These are phyloP conservation scores for Oscheius sp. DNA, from an alignment of 1,140 invertebrate species.

Conservation along the genomic window DNA sequence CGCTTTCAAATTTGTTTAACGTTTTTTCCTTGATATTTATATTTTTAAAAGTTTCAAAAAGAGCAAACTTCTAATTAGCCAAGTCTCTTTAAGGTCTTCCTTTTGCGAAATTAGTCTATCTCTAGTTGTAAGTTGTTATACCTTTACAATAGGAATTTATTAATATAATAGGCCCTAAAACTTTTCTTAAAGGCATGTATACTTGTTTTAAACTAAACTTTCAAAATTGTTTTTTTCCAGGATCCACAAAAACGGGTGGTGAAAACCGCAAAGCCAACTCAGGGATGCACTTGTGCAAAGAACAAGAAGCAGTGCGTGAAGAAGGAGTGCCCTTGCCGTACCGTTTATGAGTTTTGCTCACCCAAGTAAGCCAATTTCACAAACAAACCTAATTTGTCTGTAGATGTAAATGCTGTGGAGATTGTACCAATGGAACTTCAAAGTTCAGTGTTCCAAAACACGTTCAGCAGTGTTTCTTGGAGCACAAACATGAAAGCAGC, in stretches of 20 bases:
- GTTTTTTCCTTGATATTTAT: too few species aligned
- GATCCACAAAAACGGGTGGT: slow-evolving; percentile 54
- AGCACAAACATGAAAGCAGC: slow-evolving; percentile 60
- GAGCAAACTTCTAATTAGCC: too few species aligned
- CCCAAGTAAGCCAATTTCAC: slow-evolving; percentile 38
- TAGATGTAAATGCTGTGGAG: slow-evolving; percentile 59
- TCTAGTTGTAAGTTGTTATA: background rate
- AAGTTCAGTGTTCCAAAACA: slow-evolving; percentile 61
- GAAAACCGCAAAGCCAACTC: slow-evolving; percentile 54
- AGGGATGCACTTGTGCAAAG: slow-evolving; percentile 59
- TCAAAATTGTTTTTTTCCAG: background rate
- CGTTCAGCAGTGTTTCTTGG: slow-evolving; percentile 60
- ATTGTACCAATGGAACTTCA: slow-evolving; percentile 59
- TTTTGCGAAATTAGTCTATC: background rate
- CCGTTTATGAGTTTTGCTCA: slow-evolving; percentile 60
- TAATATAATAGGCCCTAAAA: too few species aligned
- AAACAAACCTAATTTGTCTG: slow-evolving; percentile 26
- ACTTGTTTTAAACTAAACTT: background rate
- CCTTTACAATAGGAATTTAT: too few species aligned
- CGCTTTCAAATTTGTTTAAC: too few species aligned
- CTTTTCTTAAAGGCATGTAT: too few species aligned
- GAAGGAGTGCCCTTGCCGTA: slow-evolving; percentile 58
- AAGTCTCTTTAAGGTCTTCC: too few species aligned
- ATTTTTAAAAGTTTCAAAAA: too few species aligned
- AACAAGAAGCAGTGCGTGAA: slow-evolving; percentile 61